phyloP scores from a whole-genome alignment of 2,113 vertebrate genomes.

The Phalacrocorax aristotelis region DNA sequence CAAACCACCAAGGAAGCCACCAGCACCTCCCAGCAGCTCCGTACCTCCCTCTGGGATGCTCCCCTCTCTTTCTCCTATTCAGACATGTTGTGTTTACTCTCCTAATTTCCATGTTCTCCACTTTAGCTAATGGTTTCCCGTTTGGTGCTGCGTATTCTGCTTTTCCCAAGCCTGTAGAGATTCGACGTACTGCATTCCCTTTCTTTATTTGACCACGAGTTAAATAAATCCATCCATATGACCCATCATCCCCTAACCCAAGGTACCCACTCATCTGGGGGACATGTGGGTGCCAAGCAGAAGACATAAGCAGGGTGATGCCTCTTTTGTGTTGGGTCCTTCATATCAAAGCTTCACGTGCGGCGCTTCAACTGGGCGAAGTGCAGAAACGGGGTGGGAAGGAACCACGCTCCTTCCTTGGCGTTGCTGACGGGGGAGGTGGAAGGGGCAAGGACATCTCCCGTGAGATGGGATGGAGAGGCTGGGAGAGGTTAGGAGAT shows the following conservation, averaged over 20 bases:
- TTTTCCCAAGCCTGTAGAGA: not conserved
- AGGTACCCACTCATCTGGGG: not conserved
- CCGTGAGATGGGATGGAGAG: not conserved
- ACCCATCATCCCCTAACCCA: not conserved
- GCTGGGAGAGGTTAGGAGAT: not conserved
- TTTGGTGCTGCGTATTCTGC: not conserved
- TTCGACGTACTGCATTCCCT: not conserved
- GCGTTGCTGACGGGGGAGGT: rapidly evolving
- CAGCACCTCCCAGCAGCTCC: not conserved
- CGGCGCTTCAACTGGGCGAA: not conserved
- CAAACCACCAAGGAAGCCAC: not conserved
- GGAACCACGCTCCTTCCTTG: not conserved
- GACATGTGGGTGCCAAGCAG: not conserved
- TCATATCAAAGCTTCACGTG: not conserved
- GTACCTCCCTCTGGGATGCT: not conserved
- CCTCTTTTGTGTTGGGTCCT: not conserved
- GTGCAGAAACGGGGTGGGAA: not conserved
- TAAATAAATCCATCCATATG: too few species aligned
- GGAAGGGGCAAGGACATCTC: not conserved
- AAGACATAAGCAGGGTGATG: not conserved
- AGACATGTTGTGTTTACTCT: not conserved
- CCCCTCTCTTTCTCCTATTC: not conserved
- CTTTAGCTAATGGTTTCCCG: not conserved
- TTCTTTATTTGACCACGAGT: not conserved
- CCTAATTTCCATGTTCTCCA: not conserved